These are phyloP conservation scores for Drosophila ercepeae DNA, from an alignment of 1,140 invertebrate genomes.

Conservation along the genomic window DNA sequence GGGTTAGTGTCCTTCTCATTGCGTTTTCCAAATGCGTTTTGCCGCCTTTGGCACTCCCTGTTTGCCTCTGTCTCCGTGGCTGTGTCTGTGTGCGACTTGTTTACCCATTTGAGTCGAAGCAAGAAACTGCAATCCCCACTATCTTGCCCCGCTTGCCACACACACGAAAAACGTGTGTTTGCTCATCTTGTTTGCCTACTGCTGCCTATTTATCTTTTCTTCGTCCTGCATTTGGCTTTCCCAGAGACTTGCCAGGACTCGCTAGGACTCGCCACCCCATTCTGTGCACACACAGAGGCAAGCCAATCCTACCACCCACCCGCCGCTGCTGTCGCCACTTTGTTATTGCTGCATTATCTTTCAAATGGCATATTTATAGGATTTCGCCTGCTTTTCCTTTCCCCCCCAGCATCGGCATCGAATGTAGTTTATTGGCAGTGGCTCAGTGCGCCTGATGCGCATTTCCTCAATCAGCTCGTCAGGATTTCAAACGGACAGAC, in stretches of 20 bases:
- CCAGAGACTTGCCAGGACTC: neutral
- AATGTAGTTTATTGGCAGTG: constrained; percentile 77
- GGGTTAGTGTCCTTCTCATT: constrained; percentile 53
- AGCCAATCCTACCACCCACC: constrained; percentile 1
- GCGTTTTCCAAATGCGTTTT: constrained; percentile 74
- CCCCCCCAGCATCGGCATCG: constrained; percentile 20
- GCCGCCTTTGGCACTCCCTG: constrained; percentile 54
- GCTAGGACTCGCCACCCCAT: too few relatives aligned
- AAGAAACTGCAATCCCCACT: constrained; percentile 26
- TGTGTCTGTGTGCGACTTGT: constrained; percentile 27
- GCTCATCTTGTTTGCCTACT: constrained; percentile 75
- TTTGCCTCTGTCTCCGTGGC: neutral
- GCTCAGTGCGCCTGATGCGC: constrained; percentile 68
- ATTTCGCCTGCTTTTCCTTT: constrained; percentile 53
- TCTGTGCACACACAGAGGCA: neutral
- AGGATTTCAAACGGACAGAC: constrained; percentile 15
- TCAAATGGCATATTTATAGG: constrained; percentile 83
- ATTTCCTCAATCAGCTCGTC: constrained; percentile 78
- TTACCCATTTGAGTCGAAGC: constrained; percentile 47
- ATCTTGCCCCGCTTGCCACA: constrained; percentile 1
- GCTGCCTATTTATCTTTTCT: constrained; percentile 79
- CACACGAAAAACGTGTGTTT: constrained; percentile 49
- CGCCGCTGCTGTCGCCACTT: constrained; percentile 42
- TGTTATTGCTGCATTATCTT: constrained; percentile 83
- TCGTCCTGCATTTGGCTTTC: constrained; percentile 33